Base-by-base conservation (phyloP, 2,113 vertebrate genomes). In the Nettapus auritus region DNA sequence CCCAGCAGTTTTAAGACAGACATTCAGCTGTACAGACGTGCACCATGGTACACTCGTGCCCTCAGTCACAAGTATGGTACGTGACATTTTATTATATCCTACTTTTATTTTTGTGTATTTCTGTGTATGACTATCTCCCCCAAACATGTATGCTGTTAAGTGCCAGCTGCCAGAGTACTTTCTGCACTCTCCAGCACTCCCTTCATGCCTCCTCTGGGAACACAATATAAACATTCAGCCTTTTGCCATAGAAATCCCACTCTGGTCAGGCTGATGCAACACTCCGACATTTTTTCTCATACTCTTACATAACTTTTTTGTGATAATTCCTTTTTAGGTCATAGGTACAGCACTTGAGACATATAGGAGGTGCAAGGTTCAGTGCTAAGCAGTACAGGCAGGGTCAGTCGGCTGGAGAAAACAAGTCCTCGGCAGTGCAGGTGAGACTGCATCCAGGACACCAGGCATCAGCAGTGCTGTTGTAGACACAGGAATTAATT, bases 11-110 rank as follows among this genome's bases (percentile, higher is more conserved):
- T 68, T 73, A 71, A 42, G 42, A 46, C 31, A 42, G 42, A 46
- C 31, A 59, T 79, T 82, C 42, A 69, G 18, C 28, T 88, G 11
- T 33, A 19, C 16, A 76, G 19, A 13, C 22, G n/a, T 9, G 33
- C 4, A 40, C 36, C 25, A 4, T 36, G 13, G 13, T 17, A 67
- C 10, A 8, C 23, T 34, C 56, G 14, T 40, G n/a, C 3, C 8
- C 42, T 68, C 0, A 0, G 12, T 40, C 16, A 76, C 56, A 64
- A 44, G 36, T 75, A 63, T 38, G 29, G 13, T 5, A 60, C 13
- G 28, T 56, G 57, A 76, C 4, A 4, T 56, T 78, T 67, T 46
- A 36, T 60, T 68, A 19, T 11, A 81, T 29, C 22, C 10, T 55
- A n/a, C 21, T 77, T 88, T 60, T 36, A 57, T 74, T 13, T 69